Evolutionary conservation across 2,797 vertebrate genomes (phyloP), one percentile per base, ranked within the genome.

Genomic region (Petrocephalus sullivani): DNA sequence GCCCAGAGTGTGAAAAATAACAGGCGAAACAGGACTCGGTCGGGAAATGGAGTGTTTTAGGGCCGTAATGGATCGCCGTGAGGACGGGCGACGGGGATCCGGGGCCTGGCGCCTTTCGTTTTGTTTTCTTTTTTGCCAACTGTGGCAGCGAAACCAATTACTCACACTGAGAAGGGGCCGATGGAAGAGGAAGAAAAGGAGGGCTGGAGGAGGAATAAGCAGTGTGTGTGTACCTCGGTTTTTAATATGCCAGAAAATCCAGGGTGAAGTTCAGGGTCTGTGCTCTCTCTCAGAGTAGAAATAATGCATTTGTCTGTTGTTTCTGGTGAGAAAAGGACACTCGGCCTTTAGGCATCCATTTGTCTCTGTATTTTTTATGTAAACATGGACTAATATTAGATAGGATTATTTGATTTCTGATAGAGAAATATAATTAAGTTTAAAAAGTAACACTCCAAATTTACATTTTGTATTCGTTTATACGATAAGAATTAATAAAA

Each of bases 91-190:
- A 54, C 57, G 90, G 90, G 49, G 60, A 84, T 84, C 91, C 12
- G 21, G 92, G 88, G 90, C 88, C 87, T 92, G 37, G 3, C 3
- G 37, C 89, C 88, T 58, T 6, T 54, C 90, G 87, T 91, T 67
- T 64, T 64, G n/a, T 88, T 92, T 33, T 92, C 91, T 89, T 88
- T 87, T 89, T 87, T 89, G 91, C 85, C 89, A 89, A 92, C 46
- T 88, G 91, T 88, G 89, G 90, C 57, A 1, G 90, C 75, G 16
- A 92, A 92, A 92, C 89, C 90, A 90, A 91, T 92, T 90, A 67
- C 56, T 61, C 81, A 81, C 85, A 61, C 12, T 51, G 78, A 85
- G 61, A 19, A 21, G 23, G 4, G 7, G 86, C 61, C 61, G 41
- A 37, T 1, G 54, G 54, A 56, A 16, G 0, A 28, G 33, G 33